A percentile compares a stretch with the other conserved stretches of the same genome.
These are phyloP conservation scores for Operophtera brumata DNA, from an alignment of 2,888 invertebrate species.

Conservation along the genomic window DNA sequence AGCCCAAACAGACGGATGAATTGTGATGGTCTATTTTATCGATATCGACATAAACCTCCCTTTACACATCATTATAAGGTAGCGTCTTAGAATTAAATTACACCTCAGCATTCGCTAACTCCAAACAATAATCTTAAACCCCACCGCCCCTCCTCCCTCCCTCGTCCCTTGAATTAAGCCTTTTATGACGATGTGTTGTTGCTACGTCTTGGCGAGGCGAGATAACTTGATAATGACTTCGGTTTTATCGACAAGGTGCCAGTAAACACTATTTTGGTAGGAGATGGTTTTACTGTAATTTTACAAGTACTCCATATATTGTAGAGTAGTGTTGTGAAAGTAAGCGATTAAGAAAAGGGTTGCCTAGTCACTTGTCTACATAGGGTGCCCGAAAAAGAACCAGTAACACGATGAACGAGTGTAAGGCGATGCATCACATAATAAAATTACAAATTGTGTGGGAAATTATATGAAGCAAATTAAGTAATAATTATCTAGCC, in stretches of 20 bases:
- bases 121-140: slow-evolving; percentile 75
- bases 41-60: slow-evolving; percentile 22
- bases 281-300: not conserved
- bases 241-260: slow-evolving; percentile 43
- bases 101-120: slow-evolving; percentile 65
- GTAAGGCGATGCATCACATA: too few species aligned
- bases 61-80: slow-evolving; percentile 54
- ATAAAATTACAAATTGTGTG: too few species aligned
- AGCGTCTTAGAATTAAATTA: slow-evolving; percentile 74
- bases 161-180: slow-evolving; percentile 46
- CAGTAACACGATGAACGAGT: too few species aligned
- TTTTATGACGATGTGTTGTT: slow-evolving; percentile 58
- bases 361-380: too few species aligned
- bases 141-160: slow-evolving; percentile 35
- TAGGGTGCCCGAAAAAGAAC: too few species aligned
- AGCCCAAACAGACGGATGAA: not conserved
- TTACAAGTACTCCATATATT: not conserved
- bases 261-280: slow-evolving; percentile 25
- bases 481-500: too few species aligned
- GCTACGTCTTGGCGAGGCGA: slow-evolving; percentile 52
- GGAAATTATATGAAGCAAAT: too few species aligned
- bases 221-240: slow-evolving; percentile 61
- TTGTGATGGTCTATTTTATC: slow-evolving; percentile 15
- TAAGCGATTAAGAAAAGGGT: too few species aligned
- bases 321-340: too few species aligned